phyloP scores from a whole-genome alignment of 1,140 invertebrate species.

The Archivesica marissinica region DNA sequence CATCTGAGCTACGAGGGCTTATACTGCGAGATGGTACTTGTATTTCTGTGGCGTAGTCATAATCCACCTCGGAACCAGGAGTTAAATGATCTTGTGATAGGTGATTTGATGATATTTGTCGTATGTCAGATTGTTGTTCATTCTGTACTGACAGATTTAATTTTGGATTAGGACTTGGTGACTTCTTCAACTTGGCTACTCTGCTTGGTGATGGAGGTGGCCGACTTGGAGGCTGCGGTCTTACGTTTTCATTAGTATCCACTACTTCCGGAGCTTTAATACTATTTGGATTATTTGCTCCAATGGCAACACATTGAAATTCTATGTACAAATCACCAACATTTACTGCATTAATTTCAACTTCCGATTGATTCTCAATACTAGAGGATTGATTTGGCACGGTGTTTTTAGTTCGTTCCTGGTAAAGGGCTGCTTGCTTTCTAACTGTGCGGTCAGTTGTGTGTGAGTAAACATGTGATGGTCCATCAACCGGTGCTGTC shows the following conservation, averaged over 20 bases:
- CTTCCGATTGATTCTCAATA: background rate
- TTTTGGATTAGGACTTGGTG: background rate
- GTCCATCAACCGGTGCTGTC: background rate
- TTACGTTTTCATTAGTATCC: background rate
- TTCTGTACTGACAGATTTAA: background rate
- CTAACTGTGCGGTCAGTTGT: background rate
- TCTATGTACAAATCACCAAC: conserved; percentile 22
- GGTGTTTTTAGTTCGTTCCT: background rate
- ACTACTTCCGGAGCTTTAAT: background rate
- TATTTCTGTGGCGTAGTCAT: background rate
- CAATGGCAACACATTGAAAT: background rate
- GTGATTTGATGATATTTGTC: background rate
- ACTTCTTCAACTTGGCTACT: background rate
- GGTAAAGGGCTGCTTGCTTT: background rate
- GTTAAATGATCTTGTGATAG: too few species aligned
- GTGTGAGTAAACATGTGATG: background rate
- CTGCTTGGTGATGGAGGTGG: conserved; percentile 10
- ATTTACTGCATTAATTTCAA: conserved; percentile 13
- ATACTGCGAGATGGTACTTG: background rate
- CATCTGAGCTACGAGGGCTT: background rate
- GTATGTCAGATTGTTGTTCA: background rate
- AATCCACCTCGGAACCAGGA: background rate
- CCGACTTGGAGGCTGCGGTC: background rate
- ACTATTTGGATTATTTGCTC: background rate
- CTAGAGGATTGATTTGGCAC: background rate